Conservation (phyloP, 1,140 invertebrate genomes). For the Bombus turneri region DNA sequence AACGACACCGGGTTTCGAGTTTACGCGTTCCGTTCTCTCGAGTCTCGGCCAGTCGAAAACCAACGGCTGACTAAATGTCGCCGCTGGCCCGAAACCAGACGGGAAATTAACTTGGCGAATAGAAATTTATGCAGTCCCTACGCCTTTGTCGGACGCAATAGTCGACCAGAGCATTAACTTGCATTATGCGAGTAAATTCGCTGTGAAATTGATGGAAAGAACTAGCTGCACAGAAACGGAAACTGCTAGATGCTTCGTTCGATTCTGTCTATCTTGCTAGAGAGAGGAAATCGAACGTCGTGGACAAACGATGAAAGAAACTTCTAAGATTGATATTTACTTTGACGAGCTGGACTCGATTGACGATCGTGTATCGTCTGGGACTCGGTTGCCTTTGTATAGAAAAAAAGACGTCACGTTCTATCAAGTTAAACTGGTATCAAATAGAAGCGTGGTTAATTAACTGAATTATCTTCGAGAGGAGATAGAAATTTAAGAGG, state of each 20-base stretch:
- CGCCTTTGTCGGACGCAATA: neutral
- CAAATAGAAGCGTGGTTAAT: neutral
- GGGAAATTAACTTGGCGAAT: conserved; percentile 26
- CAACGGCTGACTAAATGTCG: neutral
- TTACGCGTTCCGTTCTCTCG: neutral
- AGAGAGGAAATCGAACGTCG: neutral
- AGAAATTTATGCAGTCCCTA: conserved; percentile 21
- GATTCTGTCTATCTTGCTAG: neutral
- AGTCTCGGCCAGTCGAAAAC: neutral
- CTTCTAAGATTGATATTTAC: neutral
- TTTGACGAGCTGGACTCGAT: neutral
- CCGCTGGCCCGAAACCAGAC: neutral
- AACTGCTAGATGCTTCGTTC: neutral
- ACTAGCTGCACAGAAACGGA: neutral
- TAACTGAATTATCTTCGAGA: neutral
- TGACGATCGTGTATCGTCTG: too few relatives aligned
- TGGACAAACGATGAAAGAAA: neutral
- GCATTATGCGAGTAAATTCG: neutral
- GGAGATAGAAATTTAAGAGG: neutral
- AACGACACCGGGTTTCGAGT: conserved; percentile 24
- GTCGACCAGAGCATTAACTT: neutral
- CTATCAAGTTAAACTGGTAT: too few relatives aligned
- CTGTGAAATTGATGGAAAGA: neutral
- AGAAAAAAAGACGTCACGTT: neutral
- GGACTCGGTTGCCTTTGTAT: too few relatives aligned